phyloP scores from a whole-genome alignment of 2,113 vertebrate genomes.

The Amphiprion ocellaris region DNA sequence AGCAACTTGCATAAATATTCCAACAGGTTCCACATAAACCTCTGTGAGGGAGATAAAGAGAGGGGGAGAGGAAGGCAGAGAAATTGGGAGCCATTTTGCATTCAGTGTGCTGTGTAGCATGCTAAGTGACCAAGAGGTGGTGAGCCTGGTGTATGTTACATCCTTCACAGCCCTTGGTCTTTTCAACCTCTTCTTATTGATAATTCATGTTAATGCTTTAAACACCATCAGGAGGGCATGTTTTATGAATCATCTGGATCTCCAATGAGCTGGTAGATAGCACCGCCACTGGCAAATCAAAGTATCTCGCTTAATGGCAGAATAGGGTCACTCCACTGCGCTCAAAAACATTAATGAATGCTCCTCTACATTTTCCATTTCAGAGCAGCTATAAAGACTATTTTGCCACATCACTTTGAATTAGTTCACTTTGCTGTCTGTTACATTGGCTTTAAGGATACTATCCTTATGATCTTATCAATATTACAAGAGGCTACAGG shows the following conservation, averaged over 20 bases:
- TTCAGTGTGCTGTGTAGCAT: slow-evolving; percentile 36
- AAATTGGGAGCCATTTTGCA: slow-evolving; percentile 35
- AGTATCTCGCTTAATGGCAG: slow-evolving; percentile 5
- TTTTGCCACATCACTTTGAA: too few relatives aligned
- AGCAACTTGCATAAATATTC: slow-evolving; percentile 52
- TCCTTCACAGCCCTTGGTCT: slow-evolving; percentile 49
- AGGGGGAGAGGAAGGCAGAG: slow-evolving; percentile 9
- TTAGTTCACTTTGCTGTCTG: too few relatives aligned
- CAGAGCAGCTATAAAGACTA: too few relatives aligned
- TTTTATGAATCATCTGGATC: slow-evolving; percentile 26
- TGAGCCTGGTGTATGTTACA: slow-evolving; percentile 21
- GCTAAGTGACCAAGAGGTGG: slow-evolving; percentile 39
- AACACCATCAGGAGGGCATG: slow-evolving; percentile 27
- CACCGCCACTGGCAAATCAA: slow-evolving; percentile 6
- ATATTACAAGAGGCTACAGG: too few relatives aligned
- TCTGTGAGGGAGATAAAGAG: slow-evolving; percentile 35
- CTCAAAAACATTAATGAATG: not conserved
- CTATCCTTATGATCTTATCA: too few relatives aligned
- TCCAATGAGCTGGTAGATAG: not conserved
- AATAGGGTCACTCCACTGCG: not conserved
- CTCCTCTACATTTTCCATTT: too few relatives aligned
- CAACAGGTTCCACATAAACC: slow-evolving; percentile 21
- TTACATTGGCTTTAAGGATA: too few relatives aligned
- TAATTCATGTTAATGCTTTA: slow-evolving; percentile 59
- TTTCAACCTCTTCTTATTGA: slow-evolving; percentile 51